Evolutionary conservation across 2,888 invertebrate genomes (phyloP).

Genomic region (Ectemnius lituratus): DNA sequence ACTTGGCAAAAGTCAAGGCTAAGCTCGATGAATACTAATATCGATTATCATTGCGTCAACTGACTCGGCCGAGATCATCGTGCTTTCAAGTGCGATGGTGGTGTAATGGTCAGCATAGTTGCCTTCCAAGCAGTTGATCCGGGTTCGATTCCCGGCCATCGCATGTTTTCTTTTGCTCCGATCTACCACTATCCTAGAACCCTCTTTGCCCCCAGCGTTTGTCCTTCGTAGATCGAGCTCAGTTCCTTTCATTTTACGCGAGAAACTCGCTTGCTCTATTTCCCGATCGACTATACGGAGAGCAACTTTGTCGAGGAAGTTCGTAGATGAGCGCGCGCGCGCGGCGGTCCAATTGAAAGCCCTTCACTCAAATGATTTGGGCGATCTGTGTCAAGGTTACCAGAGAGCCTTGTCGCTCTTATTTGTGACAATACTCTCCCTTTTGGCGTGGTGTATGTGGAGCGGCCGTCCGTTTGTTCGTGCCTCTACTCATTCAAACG

Average conservation of each 20-base stretch:
- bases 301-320: neutral
- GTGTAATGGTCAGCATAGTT: constrained; percentile 77
- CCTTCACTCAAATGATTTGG: constrained; percentile 43
- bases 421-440: constrained; percentile 46
- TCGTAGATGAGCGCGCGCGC: neutral
- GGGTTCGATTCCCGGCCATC: constrained; percentile 76
- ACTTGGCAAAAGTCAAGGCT: constrained; percentile 38
- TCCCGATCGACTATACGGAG: too few species aligned
- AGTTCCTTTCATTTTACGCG: too few species aligned
- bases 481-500: neutral
- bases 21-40: constrained; percentile 1
- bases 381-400: constrained; percentile 58
- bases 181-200: too few species aligned
- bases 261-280: too few species aligned
- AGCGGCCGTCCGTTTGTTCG: constrained; percentile 5
- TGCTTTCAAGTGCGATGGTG: constrained; percentile 68
- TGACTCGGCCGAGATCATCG: neutral
- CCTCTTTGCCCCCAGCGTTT: too few species aligned
- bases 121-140: constrained; percentile 76
- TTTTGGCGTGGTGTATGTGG: constrained; percentile 31
- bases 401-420: constrained; percentile 40
- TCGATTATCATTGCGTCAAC: constrained; percentile 32
- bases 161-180: constrained; percentile 56
- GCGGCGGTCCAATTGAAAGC: constrained; percentile 32
- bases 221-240: too few species aligned